A percentile compares a stretch with the other conserved stretches of the same genome.
Evolutionary conservation across 2,888 invertebrate genomes (phyloP).

Genomic region (Nyleta sp.): DNA sequence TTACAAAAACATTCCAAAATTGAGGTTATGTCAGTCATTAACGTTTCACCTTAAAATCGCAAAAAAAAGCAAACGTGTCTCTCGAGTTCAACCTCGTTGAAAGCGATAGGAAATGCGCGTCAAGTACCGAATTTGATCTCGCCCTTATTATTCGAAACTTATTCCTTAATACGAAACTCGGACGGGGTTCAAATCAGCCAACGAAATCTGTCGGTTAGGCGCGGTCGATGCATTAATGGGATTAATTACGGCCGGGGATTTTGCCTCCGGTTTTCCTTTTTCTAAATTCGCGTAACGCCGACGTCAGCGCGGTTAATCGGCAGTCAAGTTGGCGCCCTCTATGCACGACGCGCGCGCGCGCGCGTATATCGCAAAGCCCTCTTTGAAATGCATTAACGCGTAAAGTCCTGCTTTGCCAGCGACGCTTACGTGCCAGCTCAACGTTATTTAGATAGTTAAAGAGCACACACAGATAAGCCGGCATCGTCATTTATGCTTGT

Average conservation of each 20-base stretch:
- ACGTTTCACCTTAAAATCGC: too few relatives aligned
- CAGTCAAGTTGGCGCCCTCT: constrained; percentile 49
- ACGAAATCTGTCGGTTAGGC: too few relatives aligned
- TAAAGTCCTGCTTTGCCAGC: constrained; percentile 62
- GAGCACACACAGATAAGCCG: constrained; percentile 63
- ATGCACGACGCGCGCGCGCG: constrained; percentile 1
- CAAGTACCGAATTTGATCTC: too few relatives aligned
- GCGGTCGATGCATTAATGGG: constrained; percentile 11
- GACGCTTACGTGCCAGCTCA: constrained; percentile 59
- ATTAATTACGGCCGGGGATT: constrained; percentile 8
- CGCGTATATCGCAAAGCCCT: constrained; percentile 53
- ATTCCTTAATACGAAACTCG: too few relatives aligned
- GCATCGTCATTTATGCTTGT: constrained; percentile 57
- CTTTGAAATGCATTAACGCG: constrained; percentile 65
- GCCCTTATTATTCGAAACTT: too few relatives aligned
- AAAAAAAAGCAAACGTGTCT: too few relatives aligned
- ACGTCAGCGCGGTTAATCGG: constrained; percentile 48
- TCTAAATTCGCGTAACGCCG: constrained; percentile 32
- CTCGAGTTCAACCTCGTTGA: too few relatives aligned
- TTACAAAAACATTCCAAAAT: too few relatives aligned
- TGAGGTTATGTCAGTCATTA: too few relatives aligned
- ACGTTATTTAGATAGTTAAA: constrained; percentile 64
- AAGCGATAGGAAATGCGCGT: too few relatives aligned
- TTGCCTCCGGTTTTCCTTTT: constrained; percentile 20
- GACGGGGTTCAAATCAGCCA: too few relatives aligned